Evolutionary conservation across 2,888 invertebrate genomes (phyloP), one percentile per base, ranked within the genome.

Genomic region (Cosmorhoe ocellata): DNA sequence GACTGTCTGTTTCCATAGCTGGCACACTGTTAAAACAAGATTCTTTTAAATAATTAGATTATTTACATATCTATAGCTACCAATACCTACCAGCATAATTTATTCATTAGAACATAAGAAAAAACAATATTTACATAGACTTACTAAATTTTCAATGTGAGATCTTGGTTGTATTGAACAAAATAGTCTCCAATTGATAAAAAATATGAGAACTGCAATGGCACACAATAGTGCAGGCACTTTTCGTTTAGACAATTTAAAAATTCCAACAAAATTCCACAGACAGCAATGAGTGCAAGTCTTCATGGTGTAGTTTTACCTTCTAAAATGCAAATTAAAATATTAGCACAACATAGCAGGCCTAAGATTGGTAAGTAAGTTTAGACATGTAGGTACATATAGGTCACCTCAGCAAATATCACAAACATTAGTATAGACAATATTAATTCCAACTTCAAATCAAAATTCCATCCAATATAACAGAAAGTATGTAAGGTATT

Each of bases 101-200:
- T n/a, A n/a, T n/a, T n/a, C n/a, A n/a, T n/a, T n/a, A 4, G 18
- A 3, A 18, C 18, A 18, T 4, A 18, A 18, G 2, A 18, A 18
- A 4, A 18, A 18, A 18, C 1, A 3, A 18, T 28, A 37, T 7
- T 24, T 24, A 24, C 18, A 18, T 9, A 2, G 24, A 79, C 91
- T 91, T 80, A 93, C 93, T 83, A 92, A 81, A 67, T 79, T 83
- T 56, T 91, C 86, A 50, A 92, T 85, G 68, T 92, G 91, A 43
- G 85, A 79, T 78, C 90, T 90, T n/a, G 92, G 89, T 66, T 92
- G 91, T 39, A 91, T 92, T 22, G 91, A 86, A 70, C 93, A 93
- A 66, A 92, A 76, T 38, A 92, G 74, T 51, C 91, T 92, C 91
- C 92, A 92, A 71, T 91, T 89, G 53, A 68, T 52, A 39, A 67